Percentiles rank a stretch among this genome's conserved stretches.
These are phyloP conservation scores for Limnodromus scolopaceus DNA, from an alignment of 2,797 vertebrate genomes.

Conservation along the genomic window DNA sequence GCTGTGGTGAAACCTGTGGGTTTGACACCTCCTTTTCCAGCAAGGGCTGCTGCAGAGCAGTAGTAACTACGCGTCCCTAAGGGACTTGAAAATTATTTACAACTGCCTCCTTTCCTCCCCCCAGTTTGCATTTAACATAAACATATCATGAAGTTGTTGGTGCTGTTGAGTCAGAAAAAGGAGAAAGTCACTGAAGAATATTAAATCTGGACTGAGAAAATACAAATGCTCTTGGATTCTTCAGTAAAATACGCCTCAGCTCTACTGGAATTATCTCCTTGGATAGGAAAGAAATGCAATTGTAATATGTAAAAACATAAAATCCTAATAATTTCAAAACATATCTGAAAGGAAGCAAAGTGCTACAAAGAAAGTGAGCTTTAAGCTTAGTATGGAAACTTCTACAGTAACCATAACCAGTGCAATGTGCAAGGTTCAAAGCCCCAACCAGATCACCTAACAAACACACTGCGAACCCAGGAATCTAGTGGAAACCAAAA, in stretches of 20 bases:
- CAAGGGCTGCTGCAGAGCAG: conserved; percentile 56
- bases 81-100: not conserved
- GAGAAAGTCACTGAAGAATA: not conserved
- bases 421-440: not conserved
- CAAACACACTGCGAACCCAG: not conserved
- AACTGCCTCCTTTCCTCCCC: not conserved
- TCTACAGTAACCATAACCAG: not conserved
- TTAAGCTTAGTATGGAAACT: not conserved
- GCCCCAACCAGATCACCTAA: not conserved
- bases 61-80: not conserved
- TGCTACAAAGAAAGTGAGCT: not conserved
- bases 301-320: not conserved
- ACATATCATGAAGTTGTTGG: not conserved
- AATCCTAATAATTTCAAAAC: not conserved
- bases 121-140: not conserved
- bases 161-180: conserved; percentile 11
- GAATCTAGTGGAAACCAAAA: not conserved
- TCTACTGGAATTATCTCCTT: not conserved
- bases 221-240: not conserved
- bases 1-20: not conserved
- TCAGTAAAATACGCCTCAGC: not conserved
- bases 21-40: not conserved
- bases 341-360: not conserved
- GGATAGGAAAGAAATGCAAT: not conserved
- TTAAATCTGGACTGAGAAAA: not conserved